A percentile compares a stretch with the other conserved stretches of the same genome.
phyloP scores from a whole-genome alignment of 2,797 vertebrate species.

The Danio albolineatus region DNA sequence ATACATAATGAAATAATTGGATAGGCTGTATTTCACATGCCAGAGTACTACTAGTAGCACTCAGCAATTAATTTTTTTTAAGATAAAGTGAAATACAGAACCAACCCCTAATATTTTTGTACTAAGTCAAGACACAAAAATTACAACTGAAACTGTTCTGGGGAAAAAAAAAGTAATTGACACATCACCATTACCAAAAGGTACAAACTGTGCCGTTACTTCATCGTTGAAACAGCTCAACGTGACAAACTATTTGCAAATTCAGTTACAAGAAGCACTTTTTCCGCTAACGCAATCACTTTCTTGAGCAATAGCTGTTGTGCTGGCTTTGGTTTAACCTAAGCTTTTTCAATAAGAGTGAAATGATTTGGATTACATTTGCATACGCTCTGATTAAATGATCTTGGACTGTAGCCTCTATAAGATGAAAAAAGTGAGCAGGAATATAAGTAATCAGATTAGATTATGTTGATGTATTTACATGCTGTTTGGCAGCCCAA shows the following conservation, averaged over 20 bases:
- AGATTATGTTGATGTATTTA: conserved; percentile 4
- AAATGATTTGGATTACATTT: not conserved
- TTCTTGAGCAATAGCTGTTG: not conserved
- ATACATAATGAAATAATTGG: too few relatives aligned
- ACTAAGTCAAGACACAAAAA: too few relatives aligned
- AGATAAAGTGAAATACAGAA: too few relatives aligned
- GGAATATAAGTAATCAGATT: not conserved
- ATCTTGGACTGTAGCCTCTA: not conserved
- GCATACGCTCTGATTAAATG: not conserved
- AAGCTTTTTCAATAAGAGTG: not conserved
- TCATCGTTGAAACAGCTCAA: not conserved
- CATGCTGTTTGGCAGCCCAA: not conserved
- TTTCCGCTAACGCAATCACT: not conserved
- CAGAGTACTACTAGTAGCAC: too few relatives aligned
- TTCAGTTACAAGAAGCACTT: not conserved
- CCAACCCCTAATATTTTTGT: too few relatives aligned
- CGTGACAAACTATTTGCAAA: not conserved
- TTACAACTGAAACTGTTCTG: too few relatives aligned
- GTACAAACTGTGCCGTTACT: not conserved
- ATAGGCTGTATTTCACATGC: too few relatives aligned
- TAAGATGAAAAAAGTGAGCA: not conserved
- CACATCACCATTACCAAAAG: not conserved
- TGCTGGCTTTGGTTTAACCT: not conserved
- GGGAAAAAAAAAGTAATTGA: not conserved
- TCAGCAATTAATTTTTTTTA: too few relatives aligned